Percentiles rank a stretch among this genome's conserved stretches.
Conservation (phyloP, 2,113 vertebrate species). For the Ammodytes dubius region DNA sequence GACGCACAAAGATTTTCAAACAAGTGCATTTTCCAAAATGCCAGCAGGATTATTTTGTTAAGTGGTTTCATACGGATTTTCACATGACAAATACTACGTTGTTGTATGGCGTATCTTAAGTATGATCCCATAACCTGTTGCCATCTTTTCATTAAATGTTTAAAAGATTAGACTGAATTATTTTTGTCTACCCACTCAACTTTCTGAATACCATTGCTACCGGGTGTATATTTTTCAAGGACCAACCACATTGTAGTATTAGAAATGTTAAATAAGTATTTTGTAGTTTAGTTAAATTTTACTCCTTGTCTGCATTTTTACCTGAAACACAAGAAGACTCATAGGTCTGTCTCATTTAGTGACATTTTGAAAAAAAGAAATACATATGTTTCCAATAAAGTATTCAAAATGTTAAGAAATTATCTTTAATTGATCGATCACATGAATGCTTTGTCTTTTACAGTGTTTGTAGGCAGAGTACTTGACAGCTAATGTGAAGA, state of each 20-base stretch:
- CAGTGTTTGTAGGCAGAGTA: not conserved
- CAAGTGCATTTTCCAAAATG: not conserved
- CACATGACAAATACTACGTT: not conserved
- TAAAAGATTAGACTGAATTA: not conserved
- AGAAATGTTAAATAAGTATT: not conserved
- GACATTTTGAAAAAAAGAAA: not conserved
- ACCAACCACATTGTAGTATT: conserved; percentile 14
- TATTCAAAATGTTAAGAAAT: not conserved
- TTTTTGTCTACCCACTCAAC: not conserved
- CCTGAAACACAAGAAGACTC: not conserved
- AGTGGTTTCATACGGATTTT: not conserved
- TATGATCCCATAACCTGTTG: not conserved
- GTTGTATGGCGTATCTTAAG: not conserved
- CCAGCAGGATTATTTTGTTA: not conserved
- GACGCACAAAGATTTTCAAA: not conserved
- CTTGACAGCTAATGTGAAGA: not conserved
- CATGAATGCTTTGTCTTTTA: not conserved
- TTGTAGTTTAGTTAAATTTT: not conserved
- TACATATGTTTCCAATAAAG: rapidly evolving
- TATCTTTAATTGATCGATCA: not conserved
- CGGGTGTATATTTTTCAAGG: not conserved
- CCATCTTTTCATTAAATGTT: conserved; percentile 7
- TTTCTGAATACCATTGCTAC: not conserved
- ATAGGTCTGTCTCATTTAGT: conserved; percentile 7
- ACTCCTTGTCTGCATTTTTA: not conserved